phyloP scores from a whole-genome alignment of 2,888 invertebrate genomes.

The Acanthosoma haemorrhoidale region DNA sequence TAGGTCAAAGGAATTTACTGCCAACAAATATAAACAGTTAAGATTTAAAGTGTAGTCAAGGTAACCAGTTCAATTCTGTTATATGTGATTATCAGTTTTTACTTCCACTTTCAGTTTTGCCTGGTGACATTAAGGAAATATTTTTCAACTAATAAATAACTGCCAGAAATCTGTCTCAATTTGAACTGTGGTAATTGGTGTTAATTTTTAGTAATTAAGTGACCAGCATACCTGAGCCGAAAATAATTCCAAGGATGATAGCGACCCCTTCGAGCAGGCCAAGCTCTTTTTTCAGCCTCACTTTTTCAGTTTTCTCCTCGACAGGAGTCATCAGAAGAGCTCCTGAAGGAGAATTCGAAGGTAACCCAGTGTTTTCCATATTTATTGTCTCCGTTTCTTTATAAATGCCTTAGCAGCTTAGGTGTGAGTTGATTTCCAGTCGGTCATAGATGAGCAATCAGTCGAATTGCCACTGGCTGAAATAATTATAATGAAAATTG shows the following conservation, averaged over 20 bases:
- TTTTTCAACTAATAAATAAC: too few species aligned
- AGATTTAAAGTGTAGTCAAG: too few species aligned
- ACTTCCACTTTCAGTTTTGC: too few species aligned
- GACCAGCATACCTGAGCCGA: slow-evolving; percentile 68
- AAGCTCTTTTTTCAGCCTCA: slow-evolving; percentile 80
- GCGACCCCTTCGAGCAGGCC: slow-evolving; percentile 88
- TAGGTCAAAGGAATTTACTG: too few species aligned
- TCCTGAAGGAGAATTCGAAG: slow-evolving; percentile 37
- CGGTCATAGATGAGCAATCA: neutral
- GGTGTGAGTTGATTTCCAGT: neutral
- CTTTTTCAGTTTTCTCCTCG: slow-evolving; percentile 49
- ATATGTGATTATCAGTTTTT: too few species aligned
- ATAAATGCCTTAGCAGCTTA: neutral
- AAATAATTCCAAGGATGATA: slow-evolving; percentile 88
- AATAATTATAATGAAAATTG: slow-evolving; percentile 9
- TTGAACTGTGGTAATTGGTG: too few species aligned
- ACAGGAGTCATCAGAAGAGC: slow-evolving; percentile 36
- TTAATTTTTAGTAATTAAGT: neutral
- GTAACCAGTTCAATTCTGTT: too few species aligned
- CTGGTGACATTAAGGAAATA: too few species aligned
- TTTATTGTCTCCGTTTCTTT: too few species aligned
- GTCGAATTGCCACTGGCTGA: neutral
- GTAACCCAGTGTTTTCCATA: slow-evolving; percentile 24
- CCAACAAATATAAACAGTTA: too few species aligned
- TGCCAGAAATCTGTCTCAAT: too few species aligned